Evolutionary conservation across 2,797 vertebrate species (phyloP).

Genomic region (Karalla daura): DNA sequence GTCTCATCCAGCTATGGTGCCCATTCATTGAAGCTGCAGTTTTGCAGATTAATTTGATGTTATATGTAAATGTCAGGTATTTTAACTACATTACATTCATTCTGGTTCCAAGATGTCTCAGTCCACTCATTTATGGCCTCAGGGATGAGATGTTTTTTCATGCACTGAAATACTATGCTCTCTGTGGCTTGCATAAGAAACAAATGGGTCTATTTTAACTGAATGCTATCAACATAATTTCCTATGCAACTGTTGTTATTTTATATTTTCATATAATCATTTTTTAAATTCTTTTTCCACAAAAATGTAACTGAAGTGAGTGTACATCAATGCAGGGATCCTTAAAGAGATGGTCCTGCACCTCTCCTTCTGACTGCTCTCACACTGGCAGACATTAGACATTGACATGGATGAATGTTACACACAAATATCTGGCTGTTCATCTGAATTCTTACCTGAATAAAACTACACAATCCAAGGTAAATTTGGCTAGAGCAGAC

Average conservation of each 20-base stretch:
- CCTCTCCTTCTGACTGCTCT: no score
- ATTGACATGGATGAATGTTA: no score
- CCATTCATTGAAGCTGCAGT: conserved; percentile 54
- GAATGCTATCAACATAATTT: not conserved
- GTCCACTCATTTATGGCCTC: conserved; percentile 78
- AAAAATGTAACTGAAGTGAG: not conserved
- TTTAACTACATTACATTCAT: conserved; percentile 65
- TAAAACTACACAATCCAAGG: no score
- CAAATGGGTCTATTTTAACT: not conserved
- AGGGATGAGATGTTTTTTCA: conserved; percentile 60
- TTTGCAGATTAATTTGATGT: not conserved
- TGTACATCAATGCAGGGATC: no score
- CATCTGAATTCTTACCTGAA: no score
- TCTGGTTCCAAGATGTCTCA: conserved; percentile 67
- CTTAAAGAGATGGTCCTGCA: no score
- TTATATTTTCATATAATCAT: not conserved
- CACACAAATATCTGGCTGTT: no score
- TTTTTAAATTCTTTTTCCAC: not conserved
- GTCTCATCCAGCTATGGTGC: conserved; percentile 59
- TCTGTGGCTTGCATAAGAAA: conserved; percentile 32
- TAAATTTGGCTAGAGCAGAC: no score
- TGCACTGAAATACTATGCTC: conserved; percentile 35
- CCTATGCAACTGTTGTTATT: not conserved
- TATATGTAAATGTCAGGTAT: conserved; percentile 47
- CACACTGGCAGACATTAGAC: no score